Conservation (phyloP, 2,888 invertebrate species). For the Coenonympha arcania region DNA sequence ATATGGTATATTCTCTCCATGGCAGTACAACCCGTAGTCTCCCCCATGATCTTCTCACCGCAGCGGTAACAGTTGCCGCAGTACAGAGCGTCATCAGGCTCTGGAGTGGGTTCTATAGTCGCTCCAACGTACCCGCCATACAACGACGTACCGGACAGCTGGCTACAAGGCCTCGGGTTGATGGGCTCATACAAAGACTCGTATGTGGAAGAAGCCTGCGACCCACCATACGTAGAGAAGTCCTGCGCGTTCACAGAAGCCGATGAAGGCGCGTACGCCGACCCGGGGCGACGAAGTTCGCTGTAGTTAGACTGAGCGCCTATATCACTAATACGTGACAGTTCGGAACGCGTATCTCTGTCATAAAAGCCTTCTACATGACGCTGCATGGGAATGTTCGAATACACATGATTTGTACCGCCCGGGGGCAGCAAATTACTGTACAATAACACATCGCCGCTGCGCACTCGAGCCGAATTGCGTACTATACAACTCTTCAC, state of each 20-base stretch:
- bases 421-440: slow-evolving; percentile 67
- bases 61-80: slow-evolving; percentile 95
- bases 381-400: slow-evolving; percentile 64
- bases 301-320: slow-evolving; percentile 77
- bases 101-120: slow-evolving; percentile 87
- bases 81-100: slow-evolving; percentile 78
- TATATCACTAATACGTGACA: slow-evolving; percentile 66
- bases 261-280: slow-evolving; percentile 71
- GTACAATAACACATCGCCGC: slow-evolving; percentile 65
- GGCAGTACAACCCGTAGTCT: slow-evolving; percentile 96
- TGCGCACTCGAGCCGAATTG: slow-evolving; percentile 54
- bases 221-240: slow-evolving; percentile 73
- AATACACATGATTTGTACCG: slow-evolving; percentile 68
- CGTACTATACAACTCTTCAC: slow-evolving; percentile 70
- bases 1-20: slow-evolving; percentile 98
- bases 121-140: slow-evolving; percentile 78
- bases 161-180: slow-evolving; percentile 75
- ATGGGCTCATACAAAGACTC: slow-evolving; percentile 79
- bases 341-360: slow-evolving; percentile 57
- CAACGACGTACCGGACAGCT: slow-evolving; percentile 75
- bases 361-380: slow-evolving; percentile 71
- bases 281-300: slow-evolving; percentile 74
- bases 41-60: slow-evolving; percentile 92
- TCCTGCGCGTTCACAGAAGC: slow-evolving; percentile 70
- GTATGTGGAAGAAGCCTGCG: slow-evolving; percentile 78